Base-by-base conservation (phyloP, 2,888 invertebrate species). In the Agrochola macilenta region DNA sequence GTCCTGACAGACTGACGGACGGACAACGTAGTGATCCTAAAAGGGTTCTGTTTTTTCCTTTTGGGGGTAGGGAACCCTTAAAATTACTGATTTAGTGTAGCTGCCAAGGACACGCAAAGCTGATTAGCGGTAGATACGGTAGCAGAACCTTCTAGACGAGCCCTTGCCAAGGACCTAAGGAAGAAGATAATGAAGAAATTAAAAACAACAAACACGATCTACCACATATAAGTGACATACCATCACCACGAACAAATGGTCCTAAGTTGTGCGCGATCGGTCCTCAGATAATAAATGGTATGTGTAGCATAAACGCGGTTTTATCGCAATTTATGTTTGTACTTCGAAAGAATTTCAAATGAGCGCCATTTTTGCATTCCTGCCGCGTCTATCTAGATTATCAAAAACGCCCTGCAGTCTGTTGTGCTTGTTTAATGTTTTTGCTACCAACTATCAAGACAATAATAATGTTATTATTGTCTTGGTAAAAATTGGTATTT, bases 311-410 rank as follows among this genome's bases (percentile, higher is more conserved):
- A 77, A 80, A 81, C 71, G 84, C 80, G 54, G 77, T 58, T 74
- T 87, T 88, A 78, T 74, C 78, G 54, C 80, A 77, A 84, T 87
- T 82, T 87, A 86, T 82, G 68, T 74, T 49, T 5, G 69, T 46
- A 87, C 87, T 76, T 74, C 54, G 54, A 39, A 60, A n/a, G 87
- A 88, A 87, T 88, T 76, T 69, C 35, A 78, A 87, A 84, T 87
- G 84, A 78, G 76, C 65, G 54, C 39, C 66, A n/a, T 69, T 58
- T 87, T 88, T 76, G 74, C 74, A 88, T 88, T 86, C 87, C 20
- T 14, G 30, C 11, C 46, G 35, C 84, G 88, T 87, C 52, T 79
- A 63, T 86, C 69, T 78, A 76, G 80, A 82, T 84, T 88, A 75
- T 80, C 78, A 76, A 78, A 86, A 85, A 80, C 80, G 87, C 88